Percentiles rank a stretch among this genome's conserved stretches.
phyloP scores from a whole-genome alignment of 2,797 vertebrate genomes.

The Coccyzus lansbergi region DNA sequence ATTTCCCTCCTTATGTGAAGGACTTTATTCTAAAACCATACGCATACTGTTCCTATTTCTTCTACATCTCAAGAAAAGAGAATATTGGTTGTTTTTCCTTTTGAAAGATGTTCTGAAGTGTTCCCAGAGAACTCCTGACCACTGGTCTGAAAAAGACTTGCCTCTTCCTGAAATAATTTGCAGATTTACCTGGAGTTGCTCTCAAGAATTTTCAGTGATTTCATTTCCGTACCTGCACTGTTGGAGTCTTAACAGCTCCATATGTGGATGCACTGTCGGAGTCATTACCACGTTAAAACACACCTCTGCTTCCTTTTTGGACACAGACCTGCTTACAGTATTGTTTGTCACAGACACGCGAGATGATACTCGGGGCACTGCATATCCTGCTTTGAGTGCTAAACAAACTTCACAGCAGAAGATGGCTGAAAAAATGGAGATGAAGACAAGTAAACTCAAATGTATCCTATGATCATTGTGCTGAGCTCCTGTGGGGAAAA shows the following conservation, averaged over 20 bases:
- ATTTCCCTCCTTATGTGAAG: conserved; percentile 37
- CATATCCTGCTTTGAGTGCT: background rate
- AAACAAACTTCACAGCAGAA: background rate
- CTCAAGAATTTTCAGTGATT: background rate
- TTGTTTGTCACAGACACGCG: background rate
- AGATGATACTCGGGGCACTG: background rate
- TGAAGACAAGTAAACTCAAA: background rate
- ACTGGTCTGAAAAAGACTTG: background rate
- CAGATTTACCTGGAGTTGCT: background rate
- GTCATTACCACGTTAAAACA: background rate
- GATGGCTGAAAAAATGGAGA: background rate
- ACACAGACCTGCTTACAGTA: background rate
- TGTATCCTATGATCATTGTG: background rate
- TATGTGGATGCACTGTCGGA: background rate
- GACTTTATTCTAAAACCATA: background rate
- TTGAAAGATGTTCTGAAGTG: background rate
- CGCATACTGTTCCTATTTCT: background rate
- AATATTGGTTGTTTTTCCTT: background rate
- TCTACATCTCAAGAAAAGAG: background rate
- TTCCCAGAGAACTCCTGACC: background rate
- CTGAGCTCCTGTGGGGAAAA: background rate
- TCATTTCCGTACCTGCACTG: background rate
- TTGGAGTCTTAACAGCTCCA: background rate
- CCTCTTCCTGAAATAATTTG: background rate
- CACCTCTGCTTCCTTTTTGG: background rate